Conservation (phyloP, 2,797 vertebrate genomes). For the Gobio occitaniae region DNA sequence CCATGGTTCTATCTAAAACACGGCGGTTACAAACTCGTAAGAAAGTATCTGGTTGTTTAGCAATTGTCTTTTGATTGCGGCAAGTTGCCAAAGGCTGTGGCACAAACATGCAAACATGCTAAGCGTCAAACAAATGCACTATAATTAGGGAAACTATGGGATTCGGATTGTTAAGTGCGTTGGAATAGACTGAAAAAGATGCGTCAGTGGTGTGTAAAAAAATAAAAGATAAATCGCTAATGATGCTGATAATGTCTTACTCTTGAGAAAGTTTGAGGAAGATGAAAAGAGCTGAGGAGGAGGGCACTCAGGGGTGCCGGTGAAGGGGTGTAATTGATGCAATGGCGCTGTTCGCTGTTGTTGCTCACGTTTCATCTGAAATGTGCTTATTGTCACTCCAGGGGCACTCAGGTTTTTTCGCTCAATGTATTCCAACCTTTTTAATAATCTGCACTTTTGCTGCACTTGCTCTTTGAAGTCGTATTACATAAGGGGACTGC, state of each 20-base stretch:
- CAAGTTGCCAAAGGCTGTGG: constrained; percentile 1
- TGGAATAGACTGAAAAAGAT: constrained; percentile 1
- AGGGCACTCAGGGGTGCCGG: constrained; percentile 57
- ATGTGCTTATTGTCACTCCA: constrained; percentile 65
- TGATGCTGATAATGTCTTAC: constrained; percentile 36
- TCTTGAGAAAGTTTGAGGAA: constrained; percentile 26
- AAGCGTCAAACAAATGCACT: neutral
- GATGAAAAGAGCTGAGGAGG: constrained; percentile 33
- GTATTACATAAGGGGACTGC: constrained; percentile 53
- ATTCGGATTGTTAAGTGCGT: neutral
- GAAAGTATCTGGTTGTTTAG: constrained; percentile 27
- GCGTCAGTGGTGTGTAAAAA: neutral
- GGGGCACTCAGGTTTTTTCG: constrained; percentile 49
- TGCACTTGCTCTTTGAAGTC: constrained; percentile 59
- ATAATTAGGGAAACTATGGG: neutral
- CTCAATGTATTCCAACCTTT: constrained; percentile 58
- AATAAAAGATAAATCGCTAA: neutral
- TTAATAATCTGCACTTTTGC: constrained; percentile 66
- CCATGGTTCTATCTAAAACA: neutral
- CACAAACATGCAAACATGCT: neutral
- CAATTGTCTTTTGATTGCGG: neutral
- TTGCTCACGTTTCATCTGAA: constrained; percentile 54
- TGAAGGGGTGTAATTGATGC: constrained; percentile 60
- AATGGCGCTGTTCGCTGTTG: constrained; percentile 57
- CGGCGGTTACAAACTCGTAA: neutral